A percentile compares a stretch with the other conserved stretches of the same genome.
These are phyloP conservation scores for Penaeus japonicus DNA, from an alignment of 1,140 invertebrate species.

Conservation along the genomic window DNA sequence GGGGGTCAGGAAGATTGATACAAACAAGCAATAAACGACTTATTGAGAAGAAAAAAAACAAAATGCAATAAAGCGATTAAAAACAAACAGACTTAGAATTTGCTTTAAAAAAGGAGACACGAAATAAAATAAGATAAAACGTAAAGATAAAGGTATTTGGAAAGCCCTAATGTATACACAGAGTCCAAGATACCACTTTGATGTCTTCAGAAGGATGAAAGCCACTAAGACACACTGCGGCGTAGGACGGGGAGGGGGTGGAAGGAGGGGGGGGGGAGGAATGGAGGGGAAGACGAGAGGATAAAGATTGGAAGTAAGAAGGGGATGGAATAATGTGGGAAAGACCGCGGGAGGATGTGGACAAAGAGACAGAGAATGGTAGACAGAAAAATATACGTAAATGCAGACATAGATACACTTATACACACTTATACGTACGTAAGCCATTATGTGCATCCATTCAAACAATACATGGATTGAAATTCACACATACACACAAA, in stretches of 20 bases:
- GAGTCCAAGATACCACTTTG: too few species aligned
- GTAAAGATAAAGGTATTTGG: too few species aligned
- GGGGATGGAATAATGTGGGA: too few species aligned
- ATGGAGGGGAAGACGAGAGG: too few species aligned
- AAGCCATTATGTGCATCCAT: background rate
- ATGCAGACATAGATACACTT: background rate
- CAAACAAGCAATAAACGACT: too few species aligned
- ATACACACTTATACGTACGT: background rate
- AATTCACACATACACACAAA: too few species aligned
- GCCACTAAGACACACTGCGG: background rate
- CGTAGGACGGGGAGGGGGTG: background rate
- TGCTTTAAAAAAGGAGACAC: background rate
- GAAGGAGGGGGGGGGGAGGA: background rate
- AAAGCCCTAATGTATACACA: too few species aligned
- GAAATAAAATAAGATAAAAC: background rate
- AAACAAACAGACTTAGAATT: background rate
- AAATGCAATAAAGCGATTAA: too few species aligned
- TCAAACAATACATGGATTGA: background rate
- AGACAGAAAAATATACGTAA: background rate
- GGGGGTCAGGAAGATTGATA: background rate
- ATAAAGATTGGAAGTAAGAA: background rate
- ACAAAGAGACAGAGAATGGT: background rate
- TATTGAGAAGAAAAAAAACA: too few species aligned
- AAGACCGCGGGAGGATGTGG: too few species aligned
- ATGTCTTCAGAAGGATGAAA: background rate